Percentiles rank a stretch among this genome's conserved stretches.
Evolutionary conservation across 2,888 invertebrate species (phyloP).

Genomic region (Iphiclides podalirius): DNA sequence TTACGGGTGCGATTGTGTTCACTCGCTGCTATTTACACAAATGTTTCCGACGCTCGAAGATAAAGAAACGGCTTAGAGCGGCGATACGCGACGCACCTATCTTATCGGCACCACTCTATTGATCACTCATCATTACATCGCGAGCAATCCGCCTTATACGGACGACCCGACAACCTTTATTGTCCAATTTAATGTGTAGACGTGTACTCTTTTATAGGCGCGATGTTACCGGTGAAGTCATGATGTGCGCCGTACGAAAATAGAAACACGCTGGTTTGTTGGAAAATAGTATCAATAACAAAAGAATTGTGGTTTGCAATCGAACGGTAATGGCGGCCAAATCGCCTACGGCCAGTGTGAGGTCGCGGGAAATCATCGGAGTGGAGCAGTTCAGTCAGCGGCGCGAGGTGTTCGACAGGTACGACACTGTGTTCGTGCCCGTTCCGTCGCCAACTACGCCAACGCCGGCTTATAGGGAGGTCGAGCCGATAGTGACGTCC

Average conservation of each 20-base stretch:
- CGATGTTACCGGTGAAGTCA: slow-evolving; percentile 77
- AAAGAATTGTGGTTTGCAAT: slow-evolving; percentile 77
- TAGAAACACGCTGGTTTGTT: slow-evolving; percentile 72
- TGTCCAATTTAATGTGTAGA: slow-evolving; percentile 68
- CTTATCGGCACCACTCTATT: slow-evolving; percentile 74
- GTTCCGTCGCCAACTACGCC: slow-evolving; percentile 52
- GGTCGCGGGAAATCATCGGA: slow-evolving; percentile 74
- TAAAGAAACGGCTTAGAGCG: slow-evolving; percentile 70
- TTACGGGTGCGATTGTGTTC: slow-evolving; percentile 70
- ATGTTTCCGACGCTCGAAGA: slow-evolving; percentile 73
- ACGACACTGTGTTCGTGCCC: slow-evolving; percentile 74
- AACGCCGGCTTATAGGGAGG: slow-evolving; percentile 51
- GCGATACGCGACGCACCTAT: slow-evolving; percentile 63
- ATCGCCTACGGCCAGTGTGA: slow-evolving; percentile 73
- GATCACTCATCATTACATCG: slow-evolving; percentile 74
- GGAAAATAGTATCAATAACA: slow-evolving; percentile 77
- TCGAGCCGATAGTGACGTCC: slow-evolving; percentile 64
- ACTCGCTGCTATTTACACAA: slow-evolving; percentile 73
- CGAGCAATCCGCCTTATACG: slow-evolving; percentile 71
- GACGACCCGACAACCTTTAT: slow-evolving; percentile 72
- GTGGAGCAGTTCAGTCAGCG: slow-evolving; percentile 74
- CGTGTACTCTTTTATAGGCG: slow-evolving; percentile 62
- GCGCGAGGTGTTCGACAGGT: slow-evolving; percentile 74
- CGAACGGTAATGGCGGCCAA: slow-evolving; percentile 74
- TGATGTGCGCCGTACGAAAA: slow-evolving; percentile 74